Base-by-base conservation (phyloP, 2,888 invertebrate species). In the Ceraclea dissimilis region DNA sequence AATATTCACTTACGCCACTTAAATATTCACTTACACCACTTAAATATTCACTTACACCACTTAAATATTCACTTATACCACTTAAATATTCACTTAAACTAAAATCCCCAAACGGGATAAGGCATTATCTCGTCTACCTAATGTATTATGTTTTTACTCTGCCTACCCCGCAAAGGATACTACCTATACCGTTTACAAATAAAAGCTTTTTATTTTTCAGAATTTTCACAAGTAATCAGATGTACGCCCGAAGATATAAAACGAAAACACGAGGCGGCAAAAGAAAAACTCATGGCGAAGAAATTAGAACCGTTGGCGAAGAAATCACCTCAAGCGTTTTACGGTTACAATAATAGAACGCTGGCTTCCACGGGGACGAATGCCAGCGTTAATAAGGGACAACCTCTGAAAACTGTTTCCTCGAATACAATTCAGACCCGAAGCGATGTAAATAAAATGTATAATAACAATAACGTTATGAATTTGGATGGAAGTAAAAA, bases 171-270 rank as follows among this genome's bases (percentile, higher is more conserved):
- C n/a, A n/a, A n/a, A n/a, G n/a, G n/a, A n/a, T n/a, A n/a, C n/a
- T n/a, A n/a, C n/a, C n/a, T n/a, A n/a, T n/a, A n/a, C n/a, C n/a
- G n/a, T n/a, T n/a, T n/a, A n/a, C n/a, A n/a, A n/a, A n/a, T n/a
- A n/a, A n/a, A n/a, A n/a, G n/a, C 31, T 31, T 8, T 31, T 6
- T 31, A 31, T 44, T 48, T 58, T 56, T 47, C 39, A 56, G 59
- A 31, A 16, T 22, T 44, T 5, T 59, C 59, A 5, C 52, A 57
- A 17, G 19, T 44, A 13, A 59, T 54, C 62, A 70, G 70, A 66
- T 80, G 79, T 64, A 79, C 80, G 19, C 76, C 78, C 34, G 78
- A 80, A 60, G 82, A 84, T 70, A 84, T 85, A 51, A 80, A 82
- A 66, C 77, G 71, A 64, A 84, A 84, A 64, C 76, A 81, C 60